Base-by-base conservation (phyloP, 2,797 vertebrate species). In the Melanotaenia pygmaea region DNA sequence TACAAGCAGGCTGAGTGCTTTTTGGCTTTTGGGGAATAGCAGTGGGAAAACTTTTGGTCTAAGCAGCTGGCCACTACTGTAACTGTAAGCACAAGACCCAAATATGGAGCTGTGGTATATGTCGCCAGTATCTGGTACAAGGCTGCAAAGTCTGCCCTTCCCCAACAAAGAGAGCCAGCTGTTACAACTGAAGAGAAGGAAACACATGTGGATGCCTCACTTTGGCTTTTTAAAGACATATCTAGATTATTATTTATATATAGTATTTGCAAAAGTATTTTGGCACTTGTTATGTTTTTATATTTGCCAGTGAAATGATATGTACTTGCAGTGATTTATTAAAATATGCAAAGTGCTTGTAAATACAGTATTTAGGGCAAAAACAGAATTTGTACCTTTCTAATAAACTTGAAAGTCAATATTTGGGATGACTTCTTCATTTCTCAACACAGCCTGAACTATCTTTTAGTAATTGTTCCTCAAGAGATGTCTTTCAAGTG, bases 21-120 rank as follows among this genome's bases (percentile, higher is more conserved):
- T 82, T 67, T 83, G 85, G 81, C 72, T 82, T 85, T 84, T 56
- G 47, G 72, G 74, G 76, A 80, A 84, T 28, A 72, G 80, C 80
- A 60, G 53, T 60, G 76, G 79, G 80, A 61, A 87, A 90, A 86
- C 71, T 75, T 91, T 84, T 86, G 74, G 80, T 83, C 88, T 70
- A 16, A 71, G 75, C 89, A 91, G 90, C 91, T 90, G 90, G 86
- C 80, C 81, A 84, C 77, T 79, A 85, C 85, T 81, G 74, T 79
- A 81, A 83, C 88, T 85, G 76, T 67, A 82, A 88, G 77, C 64
- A 53, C 51, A 34, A 88, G 84, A 84, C 56, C 91, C 89, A 92
- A 93, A 91, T 92, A 92, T 87, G 91, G 92, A 88, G 86, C 70
- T 77, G 77, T 83, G 76, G 76, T 88, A 79, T 82, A 88, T 47